Evolutionary conservation across 2,113 vertebrate genomes (phyloP), one percentile per base, ranked within the genome.

Genomic region (Sarotherodon lohbergeri): DNA sequence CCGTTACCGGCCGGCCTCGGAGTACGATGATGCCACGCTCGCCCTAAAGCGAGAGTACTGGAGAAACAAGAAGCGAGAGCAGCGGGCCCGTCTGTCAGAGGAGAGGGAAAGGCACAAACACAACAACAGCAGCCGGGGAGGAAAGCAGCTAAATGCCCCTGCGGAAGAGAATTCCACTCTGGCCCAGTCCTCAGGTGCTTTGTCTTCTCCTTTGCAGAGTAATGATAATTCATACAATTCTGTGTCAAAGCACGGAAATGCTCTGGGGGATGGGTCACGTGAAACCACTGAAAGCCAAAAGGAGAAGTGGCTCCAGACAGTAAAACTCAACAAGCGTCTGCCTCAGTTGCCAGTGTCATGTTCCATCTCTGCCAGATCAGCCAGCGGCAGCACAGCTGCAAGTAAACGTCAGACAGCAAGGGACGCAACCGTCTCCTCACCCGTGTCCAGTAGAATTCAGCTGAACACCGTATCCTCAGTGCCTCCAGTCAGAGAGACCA

Each of bases 21-120:
- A 96, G 50, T 96, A 92, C 5, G 96, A 97, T 16, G 94, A 96
- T 9, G 93, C 89, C 88, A 95, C 95, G 2, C 94, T 96, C 2
- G 95, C 94, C n/a, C 94, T 95, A 41, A 97, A 97, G 89, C 95
- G 96, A 83, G 95, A 97, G 81, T 97, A 97, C 88, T 97, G 96
- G 96, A 95, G 96, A 79, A 96, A 84, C 63, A 97, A 97, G 93
- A 97, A 97, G 80, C 93, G 96, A 43, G 96, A 97, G 90, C 96
- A 97, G 89, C 94, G 96, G 86, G 96, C 96, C 39, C 94, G 93
- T 29, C 87, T 95, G 78, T 91, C 96, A 0, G 91, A 91, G 85
- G 88, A 76, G 19, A 95, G 92, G 73, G 50, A 76, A 19, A 94
- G 41, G 61, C 63, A 78, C 9, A 78, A 3, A 59, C 34, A 22